Conservation (phyloP, 30 jellyfish, hydroid and myxozoan genomes). For the Turritopsis rubra region DNA sequence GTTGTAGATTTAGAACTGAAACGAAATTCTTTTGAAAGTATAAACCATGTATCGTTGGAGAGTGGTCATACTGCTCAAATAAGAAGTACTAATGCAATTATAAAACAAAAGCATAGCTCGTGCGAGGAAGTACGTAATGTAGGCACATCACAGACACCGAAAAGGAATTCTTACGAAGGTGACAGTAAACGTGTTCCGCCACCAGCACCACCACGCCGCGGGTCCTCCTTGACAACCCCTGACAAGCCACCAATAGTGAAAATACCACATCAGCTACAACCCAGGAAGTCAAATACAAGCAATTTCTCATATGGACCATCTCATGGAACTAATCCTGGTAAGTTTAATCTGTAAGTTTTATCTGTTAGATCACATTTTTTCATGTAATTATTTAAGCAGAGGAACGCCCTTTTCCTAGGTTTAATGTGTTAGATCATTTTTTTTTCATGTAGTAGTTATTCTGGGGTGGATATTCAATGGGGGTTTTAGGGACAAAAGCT, state of each 20-base stretch:
- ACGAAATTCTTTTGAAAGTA: conserved; percentile 30
- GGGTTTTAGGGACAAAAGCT: too few species aligned
- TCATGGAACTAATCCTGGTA: background rate
- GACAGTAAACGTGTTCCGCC: conserved; percentile 64
- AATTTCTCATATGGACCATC: conserved; percentile 9
- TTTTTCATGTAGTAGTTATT: too few species aligned
- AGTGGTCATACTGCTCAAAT: conserved; percentile 11
- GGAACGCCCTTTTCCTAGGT: too few species aligned
- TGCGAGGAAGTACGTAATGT: conserved; percentile 29
- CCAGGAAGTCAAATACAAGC: conserved; percentile 19
- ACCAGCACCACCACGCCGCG: conserved; percentile 96
- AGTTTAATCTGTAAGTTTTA: background rate
- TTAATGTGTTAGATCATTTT: too few species aligned
- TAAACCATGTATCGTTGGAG: background rate
- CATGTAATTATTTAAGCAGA: background rate
- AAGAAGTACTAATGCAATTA: conserved; percentile 5
- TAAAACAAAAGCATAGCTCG: conserved; percentile 17
- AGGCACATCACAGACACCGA: conserved; percentile 16
- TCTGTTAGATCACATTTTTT: background rate
- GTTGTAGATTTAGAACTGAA: background rate
- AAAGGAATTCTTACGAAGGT: conserved; percentile 20
- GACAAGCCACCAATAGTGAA: conserved; percentile 32
- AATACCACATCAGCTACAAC: conserved; percentile 30
- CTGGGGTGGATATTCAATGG: too few species aligned
- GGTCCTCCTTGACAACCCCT: conserved; percentile 13